Evolutionary conservation across 2,797 vertebrate species (phyloP), one percentile per base, ranked within the genome.

Genomic region (Eleutherodactylus coqui): DNA sequence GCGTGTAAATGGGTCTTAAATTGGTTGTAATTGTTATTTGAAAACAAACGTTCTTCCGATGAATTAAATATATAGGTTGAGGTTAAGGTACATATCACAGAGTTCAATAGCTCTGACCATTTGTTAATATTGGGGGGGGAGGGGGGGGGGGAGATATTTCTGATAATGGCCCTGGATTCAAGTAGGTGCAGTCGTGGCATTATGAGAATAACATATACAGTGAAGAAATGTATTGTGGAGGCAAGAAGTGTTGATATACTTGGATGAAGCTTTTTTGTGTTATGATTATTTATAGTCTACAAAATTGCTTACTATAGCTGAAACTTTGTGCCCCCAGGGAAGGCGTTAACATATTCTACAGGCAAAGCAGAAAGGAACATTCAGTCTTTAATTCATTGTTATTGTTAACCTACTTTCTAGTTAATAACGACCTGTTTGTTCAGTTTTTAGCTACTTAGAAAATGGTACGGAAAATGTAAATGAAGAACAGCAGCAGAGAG

Each of bases 361-460:
- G n/a, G 1, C 2, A 21, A 69, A 10, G 3, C 0, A 34, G 38
- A 69, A 69, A 36, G 9, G 6, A 69, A 36, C 1, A 38, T 36
- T 36, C 16, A 36, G 0, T 69, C 21, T 29, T 38, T 69, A 69
- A 69, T 21, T 21, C 21, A 24, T 10, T 41, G 19, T 38, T 70
- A 38, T 27, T 27, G 41, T 27, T 29, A 0, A 17, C 27, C 3
- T 75, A 27, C 8, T 45, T 41, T 24, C 19, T 27, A 47, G 14
- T 27, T 47, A 17, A 16, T 75, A 47, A 47, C 41, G 29, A 29
- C 17, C 5, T 41, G 2, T 73, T 45, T 81, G 75, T 86, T 24
- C 92, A 99, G 97, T 99, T 90, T 99, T 99, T 92, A 94, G 95
- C 13, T 96, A 96, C 41, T 91, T 98, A 0, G 96, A 98, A 94